Conservation (phyloP, 2,797 vertebrate species). For the Philypnodon macrostomus region DNA sequence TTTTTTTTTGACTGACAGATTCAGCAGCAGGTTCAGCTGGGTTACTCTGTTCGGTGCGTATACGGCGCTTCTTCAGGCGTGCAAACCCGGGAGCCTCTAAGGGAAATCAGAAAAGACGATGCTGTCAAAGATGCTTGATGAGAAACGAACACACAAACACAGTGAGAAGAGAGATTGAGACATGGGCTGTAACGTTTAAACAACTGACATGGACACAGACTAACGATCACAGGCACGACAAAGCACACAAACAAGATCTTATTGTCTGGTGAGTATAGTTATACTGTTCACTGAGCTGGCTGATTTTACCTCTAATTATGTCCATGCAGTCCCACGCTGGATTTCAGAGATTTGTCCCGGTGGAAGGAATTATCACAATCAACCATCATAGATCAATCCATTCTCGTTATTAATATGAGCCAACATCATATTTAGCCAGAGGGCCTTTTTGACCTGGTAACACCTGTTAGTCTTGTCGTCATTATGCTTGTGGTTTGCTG, state of each 20-base stretch:
- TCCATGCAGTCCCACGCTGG: constrained; percentile 19
- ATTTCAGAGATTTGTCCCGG: constrained; percentile 13
- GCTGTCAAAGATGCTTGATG: constrained; percentile 56
- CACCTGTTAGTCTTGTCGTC: no score
- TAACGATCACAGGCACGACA: constrained; percentile 33
- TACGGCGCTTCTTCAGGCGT: constrained; percentile 58
- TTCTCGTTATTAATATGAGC: no score
- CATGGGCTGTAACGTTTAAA: constrained; percentile 26
- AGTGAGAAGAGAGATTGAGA: constrained; percentile 46
- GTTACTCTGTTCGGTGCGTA: constrained; percentile 57
- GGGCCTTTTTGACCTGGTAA: no score
- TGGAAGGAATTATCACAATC: background rate
- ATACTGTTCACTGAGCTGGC: constrained; percentile 42
- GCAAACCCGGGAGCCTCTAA: constrained; percentile 48
- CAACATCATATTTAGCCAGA: no score
- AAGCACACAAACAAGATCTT: no score
- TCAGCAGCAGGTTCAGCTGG: constrained; percentile 77
- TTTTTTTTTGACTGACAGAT: constrained; percentile 84
- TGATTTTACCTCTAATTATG: constrained; percentile 39
- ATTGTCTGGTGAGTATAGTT: constrained; percentile 25
- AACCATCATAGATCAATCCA: constrained; percentile 1
- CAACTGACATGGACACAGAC: constrained; percentile 18
- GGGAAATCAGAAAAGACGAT: constrained; percentile 47
- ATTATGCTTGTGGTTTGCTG: no score
- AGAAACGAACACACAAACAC: constrained; percentile 54